These are phyloP conservation scores for Tipula helvola DNA, from an alignment of 2,888 invertebrate genomes.

Conservation along the genomic window DNA sequence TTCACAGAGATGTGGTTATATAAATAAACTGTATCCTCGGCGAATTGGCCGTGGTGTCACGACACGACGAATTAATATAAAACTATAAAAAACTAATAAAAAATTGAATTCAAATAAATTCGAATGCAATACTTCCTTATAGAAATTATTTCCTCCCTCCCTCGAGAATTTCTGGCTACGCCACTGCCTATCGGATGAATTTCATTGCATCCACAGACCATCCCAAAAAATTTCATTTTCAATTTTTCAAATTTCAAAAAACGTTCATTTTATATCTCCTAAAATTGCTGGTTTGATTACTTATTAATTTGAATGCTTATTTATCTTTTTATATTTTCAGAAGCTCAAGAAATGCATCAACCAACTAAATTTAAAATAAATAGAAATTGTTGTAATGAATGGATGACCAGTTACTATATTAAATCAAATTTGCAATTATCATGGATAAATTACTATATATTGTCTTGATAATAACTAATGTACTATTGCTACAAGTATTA, in stretches of 20 bases:
- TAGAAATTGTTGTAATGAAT: conserved; percentile 6
- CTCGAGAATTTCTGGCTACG: too few species aligned
- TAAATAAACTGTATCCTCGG: too few species aligned
- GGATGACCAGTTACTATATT: conserved; percentile 9
- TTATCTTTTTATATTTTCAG: neutral
- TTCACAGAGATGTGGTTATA: too few species aligned
- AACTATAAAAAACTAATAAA: too few species aligned
- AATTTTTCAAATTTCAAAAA: neutral
- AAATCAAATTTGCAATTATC: conserved; percentile 13
- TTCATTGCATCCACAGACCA: too few species aligned
- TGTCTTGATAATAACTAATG: conserved; percentile 8
- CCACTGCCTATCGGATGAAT: too few species aligned
- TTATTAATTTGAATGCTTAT: neutral
- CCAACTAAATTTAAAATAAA: neutral
- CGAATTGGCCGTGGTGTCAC: too few species aligned
- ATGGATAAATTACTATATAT: conserved; percentile 7
- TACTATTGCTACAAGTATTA: neutral
- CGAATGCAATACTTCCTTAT: too few species aligned
- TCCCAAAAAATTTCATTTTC: neutral
- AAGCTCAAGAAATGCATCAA: conserved; percentile 5
- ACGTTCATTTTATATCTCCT: neutral
- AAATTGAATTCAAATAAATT: too few species aligned
- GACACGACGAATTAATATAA: too few species aligned
- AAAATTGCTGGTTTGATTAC: neutral
- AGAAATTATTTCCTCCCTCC: too few species aligned